phyloP scores from a whole-genome alignment of 1,140 invertebrate genomes.

The Sarcophaga peregrina region DNA sequence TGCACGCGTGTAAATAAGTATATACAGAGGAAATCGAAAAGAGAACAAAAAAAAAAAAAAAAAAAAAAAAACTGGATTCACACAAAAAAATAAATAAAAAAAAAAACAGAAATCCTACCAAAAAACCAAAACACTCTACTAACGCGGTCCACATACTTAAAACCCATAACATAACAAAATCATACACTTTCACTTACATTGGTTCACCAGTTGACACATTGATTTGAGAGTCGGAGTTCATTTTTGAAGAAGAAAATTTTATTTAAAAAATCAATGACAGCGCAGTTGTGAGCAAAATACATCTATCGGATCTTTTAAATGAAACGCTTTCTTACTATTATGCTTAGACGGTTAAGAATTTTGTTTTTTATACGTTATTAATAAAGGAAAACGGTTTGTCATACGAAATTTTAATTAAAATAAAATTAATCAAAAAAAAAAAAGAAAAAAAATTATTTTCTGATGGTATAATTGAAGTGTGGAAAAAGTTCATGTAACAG shows the following conservation, averaged over 20 bases:
- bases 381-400: too few species aligned
- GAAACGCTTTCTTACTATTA: too few species aligned
- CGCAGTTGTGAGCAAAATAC: not conserved
- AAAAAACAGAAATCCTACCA: not conserved
- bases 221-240: not conserved
- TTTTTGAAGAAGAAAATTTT: not conserved
- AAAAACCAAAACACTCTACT: not conserved
- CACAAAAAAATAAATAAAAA: not conserved
- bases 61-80: not conserved
- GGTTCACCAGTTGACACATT: not conserved
- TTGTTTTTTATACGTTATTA: too few species aligned
- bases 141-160: not conserved
- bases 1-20: conserved; percentile 61
- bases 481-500: too few species aligned
- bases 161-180: too few species aligned
- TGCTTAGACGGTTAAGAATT: too few species aligned
- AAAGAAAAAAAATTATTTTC: too few species aligned
- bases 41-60: not conserved
- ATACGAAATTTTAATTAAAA: too few species aligned
- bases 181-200: too few species aligned
- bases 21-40: not conserved
- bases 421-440: too few species aligned
- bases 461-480: too few species aligned
- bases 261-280: not conserved
- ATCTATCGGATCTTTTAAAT: too few species aligned